Percentiles rank a stretch among this genome's conserved stretches.
These are phyloP conservation scores for Cetoscarus ocellatus DNA, from an alignment of 2,797 vertebrate species.

Conservation along the genomic window DNA sequence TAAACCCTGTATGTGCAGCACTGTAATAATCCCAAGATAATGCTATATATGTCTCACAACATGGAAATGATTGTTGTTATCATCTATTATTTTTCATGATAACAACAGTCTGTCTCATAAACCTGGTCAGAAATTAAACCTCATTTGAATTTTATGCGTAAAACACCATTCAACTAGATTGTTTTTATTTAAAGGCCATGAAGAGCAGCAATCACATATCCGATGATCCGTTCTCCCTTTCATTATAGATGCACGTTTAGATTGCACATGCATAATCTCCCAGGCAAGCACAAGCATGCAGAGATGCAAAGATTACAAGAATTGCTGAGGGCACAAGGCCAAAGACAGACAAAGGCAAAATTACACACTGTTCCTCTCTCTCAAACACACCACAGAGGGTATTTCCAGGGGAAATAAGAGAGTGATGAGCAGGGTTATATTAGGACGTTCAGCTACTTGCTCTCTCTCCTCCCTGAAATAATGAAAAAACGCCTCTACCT, in stretches of 20 bases:
- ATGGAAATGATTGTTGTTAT: neutral
- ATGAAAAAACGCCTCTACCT: constrained; percentile 39
- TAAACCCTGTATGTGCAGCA: constrained; percentile 24
- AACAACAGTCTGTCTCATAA: constrained; percentile 9
- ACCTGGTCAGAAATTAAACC: constrained; percentile 4
- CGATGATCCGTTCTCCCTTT: constrained; percentile 27
- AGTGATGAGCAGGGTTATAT: constrained; percentile 48
- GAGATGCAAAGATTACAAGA: constrained; percentile 41
- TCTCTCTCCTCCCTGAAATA: constrained; percentile 38
- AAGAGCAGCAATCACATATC: constrained; percentile 28
- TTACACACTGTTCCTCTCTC: constrained; percentile 10
- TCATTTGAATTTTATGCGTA: constrained; percentile 18
- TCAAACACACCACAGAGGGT: constrained; percentile 53
- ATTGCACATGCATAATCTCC: constrained; percentile 29
- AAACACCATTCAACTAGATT: constrained; percentile 9
- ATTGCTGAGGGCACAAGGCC: constrained; percentile 21
- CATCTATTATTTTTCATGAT: neutral
- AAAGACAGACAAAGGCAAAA: constrained; percentile 17
- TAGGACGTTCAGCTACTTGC: constrained; percentile 46
- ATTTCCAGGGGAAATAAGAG: constrained; percentile 75
- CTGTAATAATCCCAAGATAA: constrained; percentile 4
- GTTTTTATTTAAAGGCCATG: constrained; percentile 40
- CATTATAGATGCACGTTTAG: constrained; percentile 33
- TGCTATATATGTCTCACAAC: neutral
- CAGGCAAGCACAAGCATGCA: constrained; percentile 49